Evolutionary conservation across 2,888 invertebrate genomes (phyloP).

Genomic region (Leucoma salicis): DNA sequence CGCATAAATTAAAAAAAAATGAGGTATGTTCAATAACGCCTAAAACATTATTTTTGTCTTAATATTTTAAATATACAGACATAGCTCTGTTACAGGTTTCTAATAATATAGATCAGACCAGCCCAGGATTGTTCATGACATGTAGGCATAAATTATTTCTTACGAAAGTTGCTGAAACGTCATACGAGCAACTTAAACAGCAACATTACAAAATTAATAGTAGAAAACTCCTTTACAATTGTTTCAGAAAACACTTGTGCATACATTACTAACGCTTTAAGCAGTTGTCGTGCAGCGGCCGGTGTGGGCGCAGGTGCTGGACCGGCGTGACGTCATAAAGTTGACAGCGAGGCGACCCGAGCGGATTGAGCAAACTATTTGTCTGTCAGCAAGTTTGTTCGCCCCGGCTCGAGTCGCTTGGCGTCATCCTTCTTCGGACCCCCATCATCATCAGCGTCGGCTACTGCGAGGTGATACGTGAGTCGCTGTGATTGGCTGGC

Average conservation of each 20-base stretch:
- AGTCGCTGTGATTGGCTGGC: constrained; percentile 38
- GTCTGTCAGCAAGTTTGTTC: constrained; percentile 75
- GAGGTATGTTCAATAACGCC: too few species aligned
- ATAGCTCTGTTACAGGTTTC: too few species aligned
- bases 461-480: constrained; percentile 35
- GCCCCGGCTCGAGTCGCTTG: constrained; percentile 81
- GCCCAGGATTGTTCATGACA: too few species aligned
- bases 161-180: constrained; percentile 17
- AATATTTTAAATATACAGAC: too few species aligned
- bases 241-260: constrained; percentile 79
- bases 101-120: too few species aligned
- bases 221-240: constrained; percentile 78
- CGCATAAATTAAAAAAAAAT: too few species aligned
- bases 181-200: constrained; percentile 31
- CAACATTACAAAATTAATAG: constrained; percentile 71
- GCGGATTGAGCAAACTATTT: constrained; percentile 80
- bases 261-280: constrained; percentile 64
- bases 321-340: constrained; percentile 16
- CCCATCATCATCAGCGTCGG: not conserved
- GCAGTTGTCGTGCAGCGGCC: constrained; percentile 53
- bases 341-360: constrained; percentile 71
- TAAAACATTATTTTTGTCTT: too few species aligned
- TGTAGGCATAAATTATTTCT: too few species aligned
- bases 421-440: constrained; percentile 44
- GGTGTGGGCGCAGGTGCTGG: constrained; percentile 42